Evolutionary conservation across 2,888 invertebrate species (phyloP), one percentile per base, ranked within the genome.

Genomic region (Heliconius hortense): DNA sequence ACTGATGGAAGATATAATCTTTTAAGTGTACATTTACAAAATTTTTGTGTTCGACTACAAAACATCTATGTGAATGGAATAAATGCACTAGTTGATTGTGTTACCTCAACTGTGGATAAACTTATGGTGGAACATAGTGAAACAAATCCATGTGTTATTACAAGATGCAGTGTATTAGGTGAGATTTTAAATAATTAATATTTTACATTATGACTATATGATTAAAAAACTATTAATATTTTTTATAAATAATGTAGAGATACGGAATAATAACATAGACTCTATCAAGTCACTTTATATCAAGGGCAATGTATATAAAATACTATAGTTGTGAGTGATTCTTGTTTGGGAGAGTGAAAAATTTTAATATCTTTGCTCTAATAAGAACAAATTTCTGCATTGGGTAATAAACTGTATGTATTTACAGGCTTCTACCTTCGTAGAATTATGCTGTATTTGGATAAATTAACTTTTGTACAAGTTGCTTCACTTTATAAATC

Each of bases 391-490:
- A 53, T 18, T 15, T 53, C 48, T 2, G 15, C 7, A 5, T 53
- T 53, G 48, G 21, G 31, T 35, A n/a, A 56, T n/a, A 10, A 56
- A 18, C 18, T 7, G 7, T 11, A 85, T 88, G 80, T 87, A 74
- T 84, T 95, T 91, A 83, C 94, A 94, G 98, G 98, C 48, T 94
- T 97, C 80, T 98, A 97, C 88, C 94, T 98, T 78, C 94, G 98
- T 78, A 95, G 98, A 84, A 96, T 98, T 86, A 95, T 97, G 80
- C 94, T 98, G 1, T 96, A 97, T 79, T 96, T 98, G 85, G 97
- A 98, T 83, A 97, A 97, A 86, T 92, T 98, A 80, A 95, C 97
- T 24, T 98, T 98, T 91, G 96, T 97, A 59, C 97, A 97, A 94
- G 96, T 97, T 77, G 96, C 96, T 68, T 94, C 95, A 59, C 93